Conservation (phyloP, 2,113 vertebrate species). For the Rana temporaria region DNA sequence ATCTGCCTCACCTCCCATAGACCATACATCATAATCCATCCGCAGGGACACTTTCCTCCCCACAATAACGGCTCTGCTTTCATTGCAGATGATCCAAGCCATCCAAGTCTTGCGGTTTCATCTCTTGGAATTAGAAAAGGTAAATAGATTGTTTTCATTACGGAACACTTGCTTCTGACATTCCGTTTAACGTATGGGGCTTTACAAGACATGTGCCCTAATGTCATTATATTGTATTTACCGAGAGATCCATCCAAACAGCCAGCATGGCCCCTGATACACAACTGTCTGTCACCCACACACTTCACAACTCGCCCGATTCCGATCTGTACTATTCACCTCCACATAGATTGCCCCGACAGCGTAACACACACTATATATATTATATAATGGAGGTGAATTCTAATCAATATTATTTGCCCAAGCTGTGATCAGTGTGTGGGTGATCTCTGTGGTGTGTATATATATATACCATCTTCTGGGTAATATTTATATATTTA, state of each 20-base stretch:
- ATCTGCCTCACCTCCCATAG: not conserved
- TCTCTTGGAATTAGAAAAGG: conserved; percentile 99
- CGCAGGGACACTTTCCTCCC: not conserved
- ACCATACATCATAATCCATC: not conserved
- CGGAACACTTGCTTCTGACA: conserved; percentile 1
- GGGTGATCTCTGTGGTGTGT: not conserved
- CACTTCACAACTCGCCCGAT: not conserved
- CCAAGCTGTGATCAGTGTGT: too few relatives aligned
- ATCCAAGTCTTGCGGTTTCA: conserved; percentile 99
- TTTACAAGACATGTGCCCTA: not conserved
- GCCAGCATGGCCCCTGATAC: not conserved
- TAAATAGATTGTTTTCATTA: conserved; percentile 71
- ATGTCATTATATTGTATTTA: not conserved
- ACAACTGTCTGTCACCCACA: not conserved
- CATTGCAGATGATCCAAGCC: conserved; percentile 98
- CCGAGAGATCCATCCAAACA: not conserved
- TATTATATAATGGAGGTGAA: not conserved
- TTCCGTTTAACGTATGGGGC: not conserved
- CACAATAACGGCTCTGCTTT: conserved; percentile 64
- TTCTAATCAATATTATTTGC: too few relatives aligned
- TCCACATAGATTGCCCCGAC: too few relatives aligned
- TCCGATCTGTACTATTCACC: not conserved
- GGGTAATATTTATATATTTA: too few relatives aligned
- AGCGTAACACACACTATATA: not conserved
- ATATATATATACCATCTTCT: not conserved